Base-by-base conservation (phyloP, 2,888 invertebrate genomes). In the Trypoxylon attenuatum region DNA sequence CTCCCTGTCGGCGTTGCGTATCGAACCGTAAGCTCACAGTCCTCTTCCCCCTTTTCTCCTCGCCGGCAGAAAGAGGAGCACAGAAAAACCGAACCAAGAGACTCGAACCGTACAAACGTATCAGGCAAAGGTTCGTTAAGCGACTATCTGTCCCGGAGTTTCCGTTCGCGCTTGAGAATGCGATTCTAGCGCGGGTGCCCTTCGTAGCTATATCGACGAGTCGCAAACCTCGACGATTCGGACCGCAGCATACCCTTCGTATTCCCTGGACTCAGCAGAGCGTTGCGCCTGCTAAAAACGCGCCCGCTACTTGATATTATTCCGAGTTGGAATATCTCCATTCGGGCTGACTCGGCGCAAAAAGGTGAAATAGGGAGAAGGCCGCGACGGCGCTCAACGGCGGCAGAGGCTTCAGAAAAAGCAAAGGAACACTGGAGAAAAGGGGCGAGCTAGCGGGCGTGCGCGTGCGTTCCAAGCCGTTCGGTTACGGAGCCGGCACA, bases 291-390 rank as follows among this genome's bases (percentile, higher is more conserved):
- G 53, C 50, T 53, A 72, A 76, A 71, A 73, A 73, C 65, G 60
- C 52, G 59, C 25, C 3, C 13, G n/a, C n/a, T n/a, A 33, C 56
- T 52, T 55, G 71, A 73, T 76, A 66, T 71, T 68, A 71, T 73
- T 66, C 76, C 50, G 42, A 60, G 38, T 60, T 63, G 73, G 59
- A 76, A 73, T 76, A 76, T 76, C 77, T 77, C 71, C 69, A 77
- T 74, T 69, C 62, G 54, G 51, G 42, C 45, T 39, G 38, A n/a
- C 39, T 8, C 2, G 22, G 27, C 38, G 27, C 49, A 60, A 61
- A 62, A 69, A 59, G 56, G 67, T 58, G 56, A 52, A 53, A 69
- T 60, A 64, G 58, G 70, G 62, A 55, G 50, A 56, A 39, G n/a
- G n/a, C n/a, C 45, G 55, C 8, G 27, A 18, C 18, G 18, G 19